These are phyloP conservation scores for Pachypanchax playfairii DNA, from an alignment of 2,113 vertebrate genomes.

Conservation along the genomic window DNA sequence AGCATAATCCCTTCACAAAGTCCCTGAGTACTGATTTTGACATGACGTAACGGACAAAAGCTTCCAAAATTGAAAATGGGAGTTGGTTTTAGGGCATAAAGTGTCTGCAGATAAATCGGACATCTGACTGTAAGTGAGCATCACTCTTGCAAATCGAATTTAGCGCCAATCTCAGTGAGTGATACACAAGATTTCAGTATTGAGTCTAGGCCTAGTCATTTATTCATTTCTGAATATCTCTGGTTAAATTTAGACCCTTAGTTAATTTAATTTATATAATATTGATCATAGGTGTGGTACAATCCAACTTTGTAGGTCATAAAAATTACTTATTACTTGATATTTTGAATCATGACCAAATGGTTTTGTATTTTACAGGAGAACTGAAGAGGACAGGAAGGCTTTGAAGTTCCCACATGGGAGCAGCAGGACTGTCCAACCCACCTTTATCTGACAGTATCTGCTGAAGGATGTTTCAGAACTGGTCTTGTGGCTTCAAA, in stretches of 20 bases:
- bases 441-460: slow-evolving; percentile 41
- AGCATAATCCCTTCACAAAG: slow-evolving; percentile 59
- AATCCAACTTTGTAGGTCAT: too few relatives aligned
- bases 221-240: too few relatives aligned
- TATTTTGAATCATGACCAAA: slow-evolving; percentile 31
- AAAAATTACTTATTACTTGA: neutral
- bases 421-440: slow-evolving; percentile 38
- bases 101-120: neutral
- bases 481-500: slow-evolving; percentile 47
- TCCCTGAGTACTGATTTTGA: slow-evolving; percentile 61
- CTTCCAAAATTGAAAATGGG: neutral
- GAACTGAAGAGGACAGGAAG: slow-evolving; percentile 28
- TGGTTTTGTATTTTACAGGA: slow-evolving; percentile 63
- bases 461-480: slow-evolving; percentile 54
- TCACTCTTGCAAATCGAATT: neutral
- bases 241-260: too few relatives aligned
- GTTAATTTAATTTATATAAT: too few relatives aligned
- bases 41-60: slow-evolving; percentile 58
- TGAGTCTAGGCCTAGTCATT: too few relatives aligned
- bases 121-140: neutral
- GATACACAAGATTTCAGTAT: too few relatives aligned
- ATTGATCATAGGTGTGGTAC: too few relatives aligned
- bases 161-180: neutral
- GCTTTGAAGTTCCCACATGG: slow-evolving; percentile 43
- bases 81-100: neutral